Evolutionary conservation across 2,888 invertebrate species (phyloP), one percentile per base, ranked within the genome.

Genomic region (Nebria brevicollis): DNA sequence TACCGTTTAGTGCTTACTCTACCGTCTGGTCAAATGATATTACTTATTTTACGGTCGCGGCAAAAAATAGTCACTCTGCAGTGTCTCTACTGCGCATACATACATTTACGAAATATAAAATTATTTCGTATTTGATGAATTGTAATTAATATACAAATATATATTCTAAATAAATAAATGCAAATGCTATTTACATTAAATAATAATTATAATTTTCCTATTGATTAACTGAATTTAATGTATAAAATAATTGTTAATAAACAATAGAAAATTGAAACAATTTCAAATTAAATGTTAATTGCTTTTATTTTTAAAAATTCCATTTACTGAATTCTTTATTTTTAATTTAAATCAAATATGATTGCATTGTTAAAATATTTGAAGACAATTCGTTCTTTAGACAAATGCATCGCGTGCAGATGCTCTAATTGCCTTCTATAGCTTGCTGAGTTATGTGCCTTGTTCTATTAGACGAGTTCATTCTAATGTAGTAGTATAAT

Each of bases 371-470:
- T 54, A 54, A 54, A 54, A 11, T 54, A 54, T 54, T 8, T 13
- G 11, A 54, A 54, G 54, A 54, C 54, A 34, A 34, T 34, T 54
- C 54, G 54, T 54, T 54, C 54, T 54, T 26, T 2, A 70, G 70
- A 70, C 20, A 34, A 70, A 70, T 70, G 70, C 70, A 70, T 70
- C 70, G 70, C 70, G 70, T 70, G 70, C 70, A 70, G 20, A 70
- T 70, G 70, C 25, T 70, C 70, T 70, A 70, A 70, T 70, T 70
- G 70, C 13, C n/a, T 70, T 25, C 25, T 10, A 8, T 34, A 20
- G 3, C 26, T 70, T 70, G 70, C 70, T 70, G 70, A 13, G 20
- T 25, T 70, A 11, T 34, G 70, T 54, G 54, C 54, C 7, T 70
- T 70, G 70, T 70, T 25, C 70, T 70, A 70, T 70, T 20, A 70